phyloP scores from a whole-genome alignment of 1,140 invertebrate genomes.

The Trichonephila clavata region DNA sequence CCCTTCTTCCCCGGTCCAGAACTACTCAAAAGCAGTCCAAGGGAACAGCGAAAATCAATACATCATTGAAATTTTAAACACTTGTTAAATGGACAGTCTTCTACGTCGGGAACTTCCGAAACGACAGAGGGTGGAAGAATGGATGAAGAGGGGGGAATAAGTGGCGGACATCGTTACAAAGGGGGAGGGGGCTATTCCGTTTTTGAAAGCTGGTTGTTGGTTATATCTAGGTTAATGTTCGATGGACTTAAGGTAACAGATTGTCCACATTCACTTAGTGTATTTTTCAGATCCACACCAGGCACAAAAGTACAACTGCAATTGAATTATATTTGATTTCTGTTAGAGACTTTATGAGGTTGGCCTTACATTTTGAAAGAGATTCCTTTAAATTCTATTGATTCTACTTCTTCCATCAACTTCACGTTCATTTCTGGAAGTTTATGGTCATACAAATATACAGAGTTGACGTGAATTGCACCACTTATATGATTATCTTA shows the following conservation, averaged over 20 bases:
- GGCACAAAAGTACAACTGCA: too few relatives aligned
- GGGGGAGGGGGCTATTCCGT: neutral
- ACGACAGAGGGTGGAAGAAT: neutral
- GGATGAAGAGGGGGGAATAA: neutral
- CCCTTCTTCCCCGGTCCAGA: neutral
- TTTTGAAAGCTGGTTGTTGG: neutral
- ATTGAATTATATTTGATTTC: too few relatives aligned
- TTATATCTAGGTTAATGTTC: neutral
- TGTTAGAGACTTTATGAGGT: too few relatives aligned
- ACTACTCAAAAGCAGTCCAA: slow-evolving; percentile 55
- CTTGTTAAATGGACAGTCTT: slow-evolving; percentile 76
- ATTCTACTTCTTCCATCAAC: too few relatives aligned
- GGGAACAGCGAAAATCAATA: slow-evolving; percentile 63
- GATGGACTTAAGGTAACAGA: too few relatives aligned
- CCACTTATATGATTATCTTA: too few relatives aligned
- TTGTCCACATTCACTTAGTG: neutral
- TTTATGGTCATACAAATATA: too few relatives aligned
- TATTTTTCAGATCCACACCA: too few relatives aligned
- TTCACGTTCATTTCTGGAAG: too few relatives aligned
- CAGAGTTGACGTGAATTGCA: too few relatives aligned
- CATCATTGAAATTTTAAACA: slow-evolving; percentile 77
- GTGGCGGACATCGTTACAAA: slow-evolving; percentile 14
- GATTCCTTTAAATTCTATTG: too few relatives aligned
- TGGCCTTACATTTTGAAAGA: too few relatives aligned
- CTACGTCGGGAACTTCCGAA: slow-evolving; percentile 36